Percentiles rank a stretch among this genome's conserved stretches.
Conservation (phyloP, 2,113 vertebrate genomes). For the Rhinopomastus cyanomelas region DNA sequence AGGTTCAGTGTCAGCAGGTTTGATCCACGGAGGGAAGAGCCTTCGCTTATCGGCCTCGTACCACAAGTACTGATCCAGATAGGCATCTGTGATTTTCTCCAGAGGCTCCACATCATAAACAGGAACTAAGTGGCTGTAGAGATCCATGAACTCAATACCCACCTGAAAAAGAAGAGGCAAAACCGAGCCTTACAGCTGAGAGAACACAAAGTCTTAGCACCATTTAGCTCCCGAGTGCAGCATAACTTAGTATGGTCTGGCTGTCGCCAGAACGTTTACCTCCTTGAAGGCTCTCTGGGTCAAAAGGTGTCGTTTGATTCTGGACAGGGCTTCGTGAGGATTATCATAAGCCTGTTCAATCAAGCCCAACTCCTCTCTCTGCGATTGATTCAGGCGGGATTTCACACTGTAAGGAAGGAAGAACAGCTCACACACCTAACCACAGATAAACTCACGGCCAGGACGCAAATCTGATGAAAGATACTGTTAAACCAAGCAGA, state of each 20-base stretch:
- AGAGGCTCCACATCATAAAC: slow-evolving; percentile 97
- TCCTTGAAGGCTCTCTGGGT: slow-evolving; percentile 99
- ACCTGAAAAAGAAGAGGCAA: slow-evolving; percentile 76
- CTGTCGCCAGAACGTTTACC: slow-evolving; percentile 67
- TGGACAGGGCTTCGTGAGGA: slow-evolving; percentile 95
- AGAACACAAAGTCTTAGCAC: not conserved
- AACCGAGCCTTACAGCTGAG: not conserved
- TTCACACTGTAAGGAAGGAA: slow-evolving; percentile 84
- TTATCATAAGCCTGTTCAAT: slow-evolving; percentile 99
- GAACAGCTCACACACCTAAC: not conserved
- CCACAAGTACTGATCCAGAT: slow-evolving; percentile 98
- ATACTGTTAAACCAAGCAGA: not conserved
- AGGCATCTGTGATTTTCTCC: slow-evolving; percentile 99
- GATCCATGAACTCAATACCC: slow-evolving; percentile 99
- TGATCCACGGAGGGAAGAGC: slow-evolving; percentile 98
- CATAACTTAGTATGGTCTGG: accelerated
- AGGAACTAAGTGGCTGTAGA: slow-evolving; percentile 96
- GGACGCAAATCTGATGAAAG: not conserved
- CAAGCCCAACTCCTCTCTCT: slow-evolving; percentile 95
- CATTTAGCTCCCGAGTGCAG: not conserved
- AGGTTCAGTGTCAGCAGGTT: slow-evolving; percentile 97
- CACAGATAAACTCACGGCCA: not conserved
- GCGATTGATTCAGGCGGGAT: slow-evolving; percentile 96
- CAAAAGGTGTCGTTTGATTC: slow-evolving; percentile 98
- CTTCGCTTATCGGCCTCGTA: slow-evolving; percentile 97